Evolutionary conservation across 2,113 vertebrate species (phyloP), one percentile per base, ranked within the genome.

Genomic region (Cyanistes caeruleus): DNA sequence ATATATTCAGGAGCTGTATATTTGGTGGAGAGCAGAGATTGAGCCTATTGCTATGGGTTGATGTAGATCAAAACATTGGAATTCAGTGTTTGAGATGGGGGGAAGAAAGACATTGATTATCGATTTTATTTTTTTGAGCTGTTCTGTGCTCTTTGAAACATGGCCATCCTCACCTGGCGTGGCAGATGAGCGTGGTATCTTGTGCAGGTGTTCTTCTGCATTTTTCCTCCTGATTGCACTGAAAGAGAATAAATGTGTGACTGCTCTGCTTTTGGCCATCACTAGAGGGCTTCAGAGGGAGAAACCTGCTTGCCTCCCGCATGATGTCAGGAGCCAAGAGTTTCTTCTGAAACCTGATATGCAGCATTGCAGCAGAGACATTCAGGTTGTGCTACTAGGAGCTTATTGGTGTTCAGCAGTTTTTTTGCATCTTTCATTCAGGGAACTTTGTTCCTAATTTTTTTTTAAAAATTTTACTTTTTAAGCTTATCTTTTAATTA

Each of bases 211-310:
- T 20, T 87, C 68, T 15, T 60, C 25, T 72, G 2, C 8, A 2
- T 74, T 77, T 55, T 80, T 19, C 10, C 28, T 74, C 6, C 18
- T 53, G 63, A 24, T 51, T 74, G 19, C 33, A 3, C 37, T 46
- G 51, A 12, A 65, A 80, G 14, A 0, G 0, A 59, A 15, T 43
- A 7, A 10, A 58, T 41, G 15, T 9, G 25, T 62, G 75, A 13
- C 11, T 80, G 85, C 87, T 91, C 52, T 73, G 35, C 51, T 80
- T 73, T 72, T 86, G 72, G 44, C n/a, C 33, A 37, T 88, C 90
- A 56, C 89, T 91, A 95, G 91, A 89, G 84, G 93, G 91, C 94
- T 94, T 93, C 31, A 43, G 64, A 91, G 55, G 0, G 4, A 90
- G 79, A 84, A 77, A 43, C 33, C 20, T 59, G 15, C 68, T 91